These are phyloP conservation scores for Neosalanx taihuensis DNA, from an alignment of 2,797 vertebrate species.

Conservation along the genomic window DNA sequence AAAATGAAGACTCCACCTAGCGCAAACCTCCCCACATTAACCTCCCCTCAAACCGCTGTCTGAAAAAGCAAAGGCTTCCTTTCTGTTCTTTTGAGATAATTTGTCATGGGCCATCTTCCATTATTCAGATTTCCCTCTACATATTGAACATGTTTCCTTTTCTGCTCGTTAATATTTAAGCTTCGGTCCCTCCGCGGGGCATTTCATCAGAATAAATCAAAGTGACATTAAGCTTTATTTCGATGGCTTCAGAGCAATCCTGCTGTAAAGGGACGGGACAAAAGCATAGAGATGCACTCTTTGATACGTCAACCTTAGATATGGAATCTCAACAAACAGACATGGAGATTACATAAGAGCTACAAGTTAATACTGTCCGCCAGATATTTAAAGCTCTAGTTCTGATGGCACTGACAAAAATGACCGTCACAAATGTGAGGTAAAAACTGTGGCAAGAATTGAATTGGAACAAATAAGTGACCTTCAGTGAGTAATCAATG, in stretches of 20 bases:
- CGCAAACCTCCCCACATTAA: conserved; percentile 4
- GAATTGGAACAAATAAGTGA: too few species aligned
- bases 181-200: conserved; percentile 51
- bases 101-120: conserved; percentile 64
- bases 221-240: conserved; percentile 49
- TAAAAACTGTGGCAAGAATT: too few species aligned
- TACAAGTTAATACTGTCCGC: not conserved
- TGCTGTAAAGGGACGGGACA: conserved; percentile 33
- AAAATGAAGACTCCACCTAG: not conserved
- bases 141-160: conserved; percentile 78
- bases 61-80: conserved; percentile 28
- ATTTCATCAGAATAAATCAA: conserved; percentile 68
- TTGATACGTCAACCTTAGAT: conserved; percentile 22
- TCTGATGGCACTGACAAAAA: not conserved
- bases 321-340: not conserved
- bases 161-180: conserved; percentile 68
- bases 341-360: not conserved
- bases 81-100: conserved; percentile 48
- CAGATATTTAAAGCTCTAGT: not conserved
- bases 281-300: conserved; percentile 16
- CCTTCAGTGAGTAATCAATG: too few species aligned
- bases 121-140: conserved; percentile 71
- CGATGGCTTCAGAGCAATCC: conserved; percentile 37
- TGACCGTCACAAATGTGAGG: too few species aligned
- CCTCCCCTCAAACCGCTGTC: not conserved